Base-by-base conservation (phyloP, 2,888 invertebrate genomes). In the Drosophila robusta region DNA sequence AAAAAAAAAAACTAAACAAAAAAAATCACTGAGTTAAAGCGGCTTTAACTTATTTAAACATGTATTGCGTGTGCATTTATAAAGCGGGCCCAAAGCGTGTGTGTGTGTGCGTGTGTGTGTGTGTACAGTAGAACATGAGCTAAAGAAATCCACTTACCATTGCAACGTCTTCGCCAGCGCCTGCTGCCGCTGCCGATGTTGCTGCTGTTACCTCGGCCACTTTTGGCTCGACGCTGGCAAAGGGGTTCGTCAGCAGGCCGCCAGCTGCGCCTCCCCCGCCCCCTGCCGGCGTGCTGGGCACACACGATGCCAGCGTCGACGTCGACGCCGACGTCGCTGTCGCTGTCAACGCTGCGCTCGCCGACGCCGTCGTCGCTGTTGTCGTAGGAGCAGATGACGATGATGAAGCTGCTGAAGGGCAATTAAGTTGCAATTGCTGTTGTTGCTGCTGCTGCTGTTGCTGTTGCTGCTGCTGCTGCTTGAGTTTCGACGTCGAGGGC, bases 401-500 rank as follows among this genome's bases (percentile, higher is more conserved):
- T 12, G 68, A 44, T 49, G 73, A 11, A 44, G 44, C 70, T 55
- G 78, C 70, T 68, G 79, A 75, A 72, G 78, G 75, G 75, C 88
- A 83, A 89, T 89, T 83, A 81, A 87, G 82, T 74, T 85, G 83
- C 67, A 85, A 78, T 72, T 87, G 86, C 76, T 80, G 88, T 51
- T 62, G 60, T 77, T 58, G 60, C 22, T 63, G 57, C 77, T 90
- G 41, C 11, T 58, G 60, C 22, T 63, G 57, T 77, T 90, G 41
- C 11, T 83, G 80, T 61, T 84, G 83, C 72, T 78, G 86, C 50
- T 56, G 56, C 78, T 55, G 55, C 7, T 58, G 64, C 81, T 90
- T 90, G 69, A 91, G 81, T 83, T 90, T 90, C 46, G 89, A 80
- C 47, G 90, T 91, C 32, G 90, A 90, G 55, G 90, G 90, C 80